Evolutionary conservation across 2,113 vertebrate species (phyloP).

Genomic region (Rhineura floridana): DNA sequence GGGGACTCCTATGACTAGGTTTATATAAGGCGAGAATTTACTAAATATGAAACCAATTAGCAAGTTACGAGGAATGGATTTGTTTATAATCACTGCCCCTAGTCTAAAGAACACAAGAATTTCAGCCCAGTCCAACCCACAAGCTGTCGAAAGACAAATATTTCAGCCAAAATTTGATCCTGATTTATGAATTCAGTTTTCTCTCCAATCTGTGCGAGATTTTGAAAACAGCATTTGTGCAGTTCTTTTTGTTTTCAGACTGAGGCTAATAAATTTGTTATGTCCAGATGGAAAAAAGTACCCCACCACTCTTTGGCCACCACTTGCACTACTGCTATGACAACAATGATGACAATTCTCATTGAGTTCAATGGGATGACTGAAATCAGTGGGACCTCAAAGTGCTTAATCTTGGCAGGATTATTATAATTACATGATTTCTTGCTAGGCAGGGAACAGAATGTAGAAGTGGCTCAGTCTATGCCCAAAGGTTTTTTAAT

Average conservation of each 20-base stretch:
- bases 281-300: no score
- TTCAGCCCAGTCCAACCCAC: not conserved
- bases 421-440: not conserved
- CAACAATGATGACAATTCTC: no score
- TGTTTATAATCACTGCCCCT: not conserved
- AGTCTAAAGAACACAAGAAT: not conserved
- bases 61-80: not conserved
- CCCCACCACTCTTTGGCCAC: no score
- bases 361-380: not conserved
- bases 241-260: not conserved
- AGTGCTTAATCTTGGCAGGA: no score
- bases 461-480: not conserved
- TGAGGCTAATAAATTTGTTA: not conserved
- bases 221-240: not conserved
- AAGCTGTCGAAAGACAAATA: not conserved
- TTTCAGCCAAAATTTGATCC: not conserved
- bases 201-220: not conserved
- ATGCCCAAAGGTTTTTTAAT: not conserved
- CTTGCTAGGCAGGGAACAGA: not conserved
- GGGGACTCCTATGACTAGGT: not conserved
- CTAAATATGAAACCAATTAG: conserved; percentile 14
- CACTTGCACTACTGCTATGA: no score
- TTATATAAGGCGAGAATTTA: not conserved
- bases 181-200: not conserved
- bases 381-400: no score